A percentile compares a stretch with the other conserved stretches of the same genome.
phyloP scores from a whole-genome alignment of 1,140 invertebrate genomes.

The Ephestia elutella region DNA sequence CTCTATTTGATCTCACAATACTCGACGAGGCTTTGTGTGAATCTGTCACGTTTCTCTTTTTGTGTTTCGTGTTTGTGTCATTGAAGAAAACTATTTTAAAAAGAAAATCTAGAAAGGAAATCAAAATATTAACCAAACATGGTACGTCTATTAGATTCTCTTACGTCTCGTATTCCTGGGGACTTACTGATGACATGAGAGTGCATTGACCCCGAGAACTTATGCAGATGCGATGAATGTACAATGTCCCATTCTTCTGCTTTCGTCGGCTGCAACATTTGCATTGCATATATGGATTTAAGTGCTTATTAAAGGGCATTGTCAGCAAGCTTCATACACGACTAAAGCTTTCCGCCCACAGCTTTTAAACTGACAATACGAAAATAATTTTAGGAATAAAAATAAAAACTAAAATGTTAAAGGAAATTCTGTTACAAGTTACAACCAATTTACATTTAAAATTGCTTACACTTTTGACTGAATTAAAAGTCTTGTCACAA shows the following conservation, averaged over 20 bases:
- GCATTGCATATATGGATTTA: neutral
- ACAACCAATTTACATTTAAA: neutral
- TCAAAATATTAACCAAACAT: too few species aligned
- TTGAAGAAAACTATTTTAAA: too few species aligned
- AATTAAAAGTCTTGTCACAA: too few species aligned
- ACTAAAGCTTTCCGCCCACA: neutral
- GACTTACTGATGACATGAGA: conserved; percentile 32
- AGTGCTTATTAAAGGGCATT: neutral
- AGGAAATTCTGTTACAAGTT: neutral
- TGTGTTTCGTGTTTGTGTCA: too few species aligned
- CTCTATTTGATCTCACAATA: too few species aligned
- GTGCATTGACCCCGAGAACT: conserved; percentile 42
- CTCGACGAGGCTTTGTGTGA: too few species aligned
- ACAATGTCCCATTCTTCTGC: conserved; percentile 42
- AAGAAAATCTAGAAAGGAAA: too few species aligned
- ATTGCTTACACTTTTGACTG: too few species aligned
- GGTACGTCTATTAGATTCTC: neutral
- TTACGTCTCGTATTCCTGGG: neutral
- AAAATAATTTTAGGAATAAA: neutral
- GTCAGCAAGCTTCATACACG: neutral
- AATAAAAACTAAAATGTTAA: neutral
- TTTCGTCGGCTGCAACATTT: conserved; percentile 21
- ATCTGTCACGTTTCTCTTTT: too few species aligned
- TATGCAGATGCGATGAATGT: conserved; percentile 46
- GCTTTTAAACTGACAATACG: neutral